Conservation (phyloP, 2,888 invertebrate genomes). For the Eretmocerus hayati region DNA sequence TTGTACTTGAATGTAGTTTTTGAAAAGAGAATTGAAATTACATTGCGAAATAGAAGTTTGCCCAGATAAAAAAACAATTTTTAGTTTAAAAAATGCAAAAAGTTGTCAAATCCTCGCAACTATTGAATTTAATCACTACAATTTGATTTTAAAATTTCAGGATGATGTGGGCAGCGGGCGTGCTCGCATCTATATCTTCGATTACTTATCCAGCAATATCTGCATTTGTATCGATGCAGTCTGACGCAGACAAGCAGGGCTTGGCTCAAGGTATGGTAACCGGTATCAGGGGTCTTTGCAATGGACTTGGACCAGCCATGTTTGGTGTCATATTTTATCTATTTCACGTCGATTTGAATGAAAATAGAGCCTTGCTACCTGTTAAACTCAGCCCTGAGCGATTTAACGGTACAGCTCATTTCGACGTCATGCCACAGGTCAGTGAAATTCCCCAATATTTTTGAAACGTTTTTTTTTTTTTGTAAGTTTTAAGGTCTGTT, state of each 20-base stretch:
- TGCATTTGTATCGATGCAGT: constrained; percentile 96
- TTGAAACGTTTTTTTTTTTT: too few species aligned
- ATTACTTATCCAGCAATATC: constrained; percentile 98
- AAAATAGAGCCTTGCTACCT: constrained; percentile 49
- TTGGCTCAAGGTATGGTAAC: constrained; percentile 97
- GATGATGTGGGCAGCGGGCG: constrained; percentile 99
- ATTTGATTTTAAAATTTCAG: too few species aligned
- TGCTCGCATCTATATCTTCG: constrained; percentile 90
- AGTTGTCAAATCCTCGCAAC: too few species aligned
- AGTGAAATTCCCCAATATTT: background rate
- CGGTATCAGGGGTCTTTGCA: constrained; percentile 95
- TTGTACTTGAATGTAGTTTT: too few species aligned
- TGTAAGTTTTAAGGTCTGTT: too few species aligned
- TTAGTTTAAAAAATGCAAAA: too few species aligned
- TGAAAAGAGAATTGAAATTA: too few species aligned
- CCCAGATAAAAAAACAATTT: too few species aligned
- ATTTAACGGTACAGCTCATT: constrained; percentile 36
- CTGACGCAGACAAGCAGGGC: constrained; percentile 95
- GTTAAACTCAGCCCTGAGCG: constrained; percentile 39
- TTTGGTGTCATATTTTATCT: constrained; percentile 97
- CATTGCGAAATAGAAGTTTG: too few species aligned
- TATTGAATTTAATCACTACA: too few species aligned
- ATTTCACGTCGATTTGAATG: constrained; percentile 95
- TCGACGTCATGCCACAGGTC: constrained; percentile 52
- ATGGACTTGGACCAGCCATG: constrained; percentile 96